These are phyloP conservation scores for Crioceris asparagi DNA, from an alignment of 2,888 invertebrate genomes.

Conservation along the genomic window DNA sequence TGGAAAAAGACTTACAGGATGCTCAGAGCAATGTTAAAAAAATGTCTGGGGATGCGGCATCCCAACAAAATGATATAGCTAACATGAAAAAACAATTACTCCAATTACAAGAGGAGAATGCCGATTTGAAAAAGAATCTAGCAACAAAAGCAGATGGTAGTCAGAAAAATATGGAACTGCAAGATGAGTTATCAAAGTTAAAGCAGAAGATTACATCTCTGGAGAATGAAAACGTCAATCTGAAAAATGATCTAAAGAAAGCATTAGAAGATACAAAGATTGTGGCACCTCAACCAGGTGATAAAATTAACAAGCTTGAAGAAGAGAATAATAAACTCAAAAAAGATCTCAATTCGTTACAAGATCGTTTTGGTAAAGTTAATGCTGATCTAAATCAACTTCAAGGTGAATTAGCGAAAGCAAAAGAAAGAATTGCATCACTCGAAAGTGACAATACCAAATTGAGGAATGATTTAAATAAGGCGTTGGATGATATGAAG, in stretches of 20 bases:
- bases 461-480: conserved; percentile 20
- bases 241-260: conserved; percentile 17
- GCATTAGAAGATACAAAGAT: conserved; percentile 17
- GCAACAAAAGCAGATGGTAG: conserved; percentile 13
- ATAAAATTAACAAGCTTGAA: conserved; percentile 1
- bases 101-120: conserved; percentile 19
- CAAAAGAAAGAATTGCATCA: conserved; percentile 15
- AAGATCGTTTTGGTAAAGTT: not conserved
- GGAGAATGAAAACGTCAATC: conserved; percentile 18
- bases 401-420: conserved; percentile 6
- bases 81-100: conserved; percentile 14
- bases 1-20: conserved; percentile 15
- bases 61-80: conserved; percentile 9
- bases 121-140: conserved; percentile 16
- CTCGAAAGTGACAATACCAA: conserved; percentile 21
- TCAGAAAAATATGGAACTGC: conserved; percentile 13
- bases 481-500: conserved; percentile 13
- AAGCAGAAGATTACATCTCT: conserved; percentile 17
- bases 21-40: conserved; percentile 13
- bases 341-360: not conserved
- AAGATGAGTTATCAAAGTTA: conserved; percentile 16
- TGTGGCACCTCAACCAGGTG: conserved; percentile 3
- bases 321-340: conserved; percentile 5
- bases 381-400: not conserved
- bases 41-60: conserved; percentile 9